Conservation (phyloP, 2,888 invertebrate species). For the Eulithis prunata region DNA sequence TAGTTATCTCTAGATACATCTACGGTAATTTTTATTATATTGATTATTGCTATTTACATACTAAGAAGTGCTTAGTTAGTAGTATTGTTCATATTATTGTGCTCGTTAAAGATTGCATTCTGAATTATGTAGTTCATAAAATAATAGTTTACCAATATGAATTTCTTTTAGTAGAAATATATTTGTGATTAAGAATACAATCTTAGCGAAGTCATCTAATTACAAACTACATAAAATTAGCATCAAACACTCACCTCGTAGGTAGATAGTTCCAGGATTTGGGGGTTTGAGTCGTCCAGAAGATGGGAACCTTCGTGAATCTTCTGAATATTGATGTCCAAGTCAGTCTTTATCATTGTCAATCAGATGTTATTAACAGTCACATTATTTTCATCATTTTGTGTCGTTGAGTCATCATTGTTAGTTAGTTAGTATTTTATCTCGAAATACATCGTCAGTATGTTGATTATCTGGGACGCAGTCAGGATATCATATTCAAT, state of each 20-base stretch:
- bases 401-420: not conserved
- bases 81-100: conserved; percentile 6
- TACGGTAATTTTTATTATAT: conserved; percentile 34
- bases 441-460: too few species aligned
- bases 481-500: too few species aligned
- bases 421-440: too few species aligned
- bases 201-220: conserved; percentile 40
- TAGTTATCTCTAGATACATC: conserved; percentile 8
- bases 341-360: conserved; percentile 47
- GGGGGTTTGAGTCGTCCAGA: conserved; percentile 65
- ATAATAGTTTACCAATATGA: too few species aligned
- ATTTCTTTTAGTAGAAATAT: not conserved
- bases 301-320: conserved; percentile 58
- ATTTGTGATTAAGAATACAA: conserved; percentile 16
- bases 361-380: not conserved
- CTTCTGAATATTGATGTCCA: conserved; percentile 43
- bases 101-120: conserved; percentile 38
- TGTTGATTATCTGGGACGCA: too few species aligned
- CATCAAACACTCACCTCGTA: conserved; percentile 69
- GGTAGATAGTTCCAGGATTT: conserved; percentile 66
- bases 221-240: conserved; percentile 46
- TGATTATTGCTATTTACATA: conserved; percentile 24
- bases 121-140: not conserved
- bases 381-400: not conserved
- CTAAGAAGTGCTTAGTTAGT: conserved; percentile 21